Evolutionary conservation across 2,888 invertebrate genomes (phyloP), one percentile per base, ranked within the genome.

Genomic region (Hedychridium roseum): DNA sequence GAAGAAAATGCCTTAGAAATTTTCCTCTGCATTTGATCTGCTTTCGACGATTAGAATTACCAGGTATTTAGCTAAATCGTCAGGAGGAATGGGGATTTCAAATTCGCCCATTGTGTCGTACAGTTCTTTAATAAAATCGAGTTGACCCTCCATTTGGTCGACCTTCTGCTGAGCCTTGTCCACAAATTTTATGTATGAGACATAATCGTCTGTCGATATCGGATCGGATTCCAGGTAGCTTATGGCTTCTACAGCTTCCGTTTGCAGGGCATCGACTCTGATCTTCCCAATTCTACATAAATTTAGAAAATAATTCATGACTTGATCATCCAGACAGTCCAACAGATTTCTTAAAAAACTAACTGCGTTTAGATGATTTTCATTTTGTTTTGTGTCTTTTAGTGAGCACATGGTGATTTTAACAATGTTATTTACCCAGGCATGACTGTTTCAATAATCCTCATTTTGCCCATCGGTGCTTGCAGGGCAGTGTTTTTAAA

Each of bases 71-170:
- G 83, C 82, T 79, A 85, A 83, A 57, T 92, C 91, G 40, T 92
- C 90, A 0, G 86, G 84, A 1, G 89, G 85, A 39, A 90, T 85
- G 0, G 85, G 82, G 45, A 94, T 90, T 17, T 83, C 80, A 73
- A 87, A 94, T 70, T 91, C 88, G 47, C 92, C 91, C 80, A 92
- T 90, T 2, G 94, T 83, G 57, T 93, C 89, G 71, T 93, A 91
- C 47, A 93, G 79, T 68, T 94, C 92, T 59, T 91, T 88, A 3
- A 91, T 85, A 71, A 93, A 90, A 70, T 92, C 91, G 3, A 92
- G 80, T 20, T 87, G 84, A 34, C 84, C 81, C 70, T 93, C 92
- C 68, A 95, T 83, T 16, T 80, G 80, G 16, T 87, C 87, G 41
- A 93, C 85, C 68, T 87, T 83, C 1, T 81, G 73, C 57, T 87